A percentile compares a stretch with the other conserved stretches of the same genome.
These are phyloP conservation scores for Xiphorhynchus elegans DNA, from an alignment of 2,113 vertebrate genomes.

Conservation along the genomic window DNA sequence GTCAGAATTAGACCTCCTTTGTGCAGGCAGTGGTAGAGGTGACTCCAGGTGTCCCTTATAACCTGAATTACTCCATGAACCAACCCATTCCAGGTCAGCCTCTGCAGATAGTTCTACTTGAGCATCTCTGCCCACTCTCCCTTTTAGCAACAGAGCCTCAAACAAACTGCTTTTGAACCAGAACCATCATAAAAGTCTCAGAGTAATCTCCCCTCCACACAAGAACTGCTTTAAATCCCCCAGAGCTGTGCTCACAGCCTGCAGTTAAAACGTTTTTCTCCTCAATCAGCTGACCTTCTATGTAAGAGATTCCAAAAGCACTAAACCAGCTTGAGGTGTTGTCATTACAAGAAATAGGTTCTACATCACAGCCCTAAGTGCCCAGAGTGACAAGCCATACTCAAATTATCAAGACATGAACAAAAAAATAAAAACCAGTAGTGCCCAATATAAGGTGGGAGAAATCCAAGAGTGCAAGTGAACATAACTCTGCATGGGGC, in stretches of 20 bases:
- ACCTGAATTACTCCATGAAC: neutral
- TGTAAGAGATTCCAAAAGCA: neutral
- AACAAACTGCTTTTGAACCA: neutral
- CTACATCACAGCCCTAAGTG: neutral
- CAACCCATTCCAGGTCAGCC: neutral
- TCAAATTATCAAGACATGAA: neutral
- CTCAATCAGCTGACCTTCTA: neutral
- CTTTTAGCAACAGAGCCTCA: neutral
- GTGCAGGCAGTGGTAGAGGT: neutral
- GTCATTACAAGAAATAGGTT: neutral
- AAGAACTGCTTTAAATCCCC: neutral
- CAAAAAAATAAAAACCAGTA: neutral
- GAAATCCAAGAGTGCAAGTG: neutral
- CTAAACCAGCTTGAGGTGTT: neutral
- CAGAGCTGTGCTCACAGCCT: neutral
- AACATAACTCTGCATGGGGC: fast-evolving
- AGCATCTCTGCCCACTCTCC: neutral
- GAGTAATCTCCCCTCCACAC: no score
- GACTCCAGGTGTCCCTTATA: neutral
- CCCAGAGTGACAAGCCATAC: neutral
- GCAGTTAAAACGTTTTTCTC: neutral
- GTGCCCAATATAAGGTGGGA: neutral
- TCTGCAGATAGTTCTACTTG: neutral
- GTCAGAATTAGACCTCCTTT: neutral
- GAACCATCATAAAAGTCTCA: fast-evolving